These are phyloP conservation scores for Morpho helenor DNA, from an alignment of 2,888 invertebrate species.

Conservation along the genomic window DNA sequence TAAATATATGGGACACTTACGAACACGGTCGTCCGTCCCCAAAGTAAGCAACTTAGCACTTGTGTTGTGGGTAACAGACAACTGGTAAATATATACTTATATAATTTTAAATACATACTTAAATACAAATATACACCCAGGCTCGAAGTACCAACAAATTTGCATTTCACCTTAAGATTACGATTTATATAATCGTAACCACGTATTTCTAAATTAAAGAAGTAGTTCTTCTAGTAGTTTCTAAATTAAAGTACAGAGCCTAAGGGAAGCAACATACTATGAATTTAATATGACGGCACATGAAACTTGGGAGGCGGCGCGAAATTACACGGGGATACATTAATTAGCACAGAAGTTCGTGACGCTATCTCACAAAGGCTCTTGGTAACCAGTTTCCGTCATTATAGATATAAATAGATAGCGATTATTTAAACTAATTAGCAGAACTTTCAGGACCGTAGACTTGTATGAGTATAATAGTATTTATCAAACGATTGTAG, in stretches of 20 bases:
- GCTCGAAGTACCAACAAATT: no score
- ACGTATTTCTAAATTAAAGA: not conserved
- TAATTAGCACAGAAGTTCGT: slow-evolving; percentile 31
- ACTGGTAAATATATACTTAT: no score
- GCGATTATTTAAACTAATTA: not conserved
- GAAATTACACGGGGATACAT: slow-evolving; percentile 32
- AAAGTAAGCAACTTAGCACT: no score
- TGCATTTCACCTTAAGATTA: no score
- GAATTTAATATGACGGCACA: slow-evolving; percentile 16
- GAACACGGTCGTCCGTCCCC: no score
- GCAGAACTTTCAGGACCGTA: no score
- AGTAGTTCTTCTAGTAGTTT: not conserved
- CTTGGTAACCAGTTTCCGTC: slow-evolving; percentile 5
- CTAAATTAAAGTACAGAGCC: not conserved
- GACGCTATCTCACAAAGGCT: slow-evolving; percentile 14
- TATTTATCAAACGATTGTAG: no score
- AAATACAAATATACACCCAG: no score
- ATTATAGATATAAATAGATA: slow-evolving; percentile 4
- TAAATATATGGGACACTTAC: no score
- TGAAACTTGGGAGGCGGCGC: slow-evolving; percentile 23
- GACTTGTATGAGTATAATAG: no score
- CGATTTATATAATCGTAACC: not conserved
- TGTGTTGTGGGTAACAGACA: no score
- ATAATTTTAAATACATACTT: no score
- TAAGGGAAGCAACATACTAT: slow-evolving; percentile 3